A percentile compares a stretch with the other conserved stretches of the same genome.
phyloP scores from a whole-genome alignment of 2,888 invertebrate genomes.

The Xestia c-nigrum region DNA sequence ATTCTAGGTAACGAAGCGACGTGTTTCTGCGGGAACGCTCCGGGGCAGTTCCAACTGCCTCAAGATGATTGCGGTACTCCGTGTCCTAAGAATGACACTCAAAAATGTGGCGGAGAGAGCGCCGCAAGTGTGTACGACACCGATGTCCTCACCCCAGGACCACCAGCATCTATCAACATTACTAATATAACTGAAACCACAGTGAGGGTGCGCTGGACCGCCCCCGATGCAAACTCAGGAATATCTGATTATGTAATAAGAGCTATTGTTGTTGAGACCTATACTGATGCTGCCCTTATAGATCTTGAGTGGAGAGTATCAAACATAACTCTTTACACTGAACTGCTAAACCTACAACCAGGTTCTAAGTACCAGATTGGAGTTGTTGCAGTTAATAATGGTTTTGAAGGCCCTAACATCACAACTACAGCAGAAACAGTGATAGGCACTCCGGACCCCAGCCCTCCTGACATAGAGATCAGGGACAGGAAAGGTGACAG shows the following conservation, averaged over 20 bases:
- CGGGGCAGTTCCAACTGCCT: slow-evolving; percentile 85
- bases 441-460: slow-evolving; percentile 93
- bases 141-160: slow-evolving; percentile 92
- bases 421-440: slow-evolving; percentile 92
- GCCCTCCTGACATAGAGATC: slow-evolving; percentile 93
- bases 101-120: slow-evolving; percentile 92
- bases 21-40: slow-evolving; percentile 86
- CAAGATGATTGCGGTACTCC: slow-evolving; percentile 87
- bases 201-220: slow-evolving; percentile 90
- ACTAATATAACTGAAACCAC: slow-evolving; percentile 92
- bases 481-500: slow-evolving; percentile 91
- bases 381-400: slow-evolving; percentile 92
- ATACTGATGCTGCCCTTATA: slow-evolving; percentile 86
- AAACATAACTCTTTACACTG: slow-evolving; percentile 90
- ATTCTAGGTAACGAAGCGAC: slow-evolving; percentile 85
- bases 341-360: slow-evolving; percentile 92
- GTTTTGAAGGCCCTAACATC: slow-evolving; percentile 91
- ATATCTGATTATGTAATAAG: slow-evolving; percentile 90
- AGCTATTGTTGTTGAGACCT: slow-evolving; percentile 90
- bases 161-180: slow-evolving; percentile 92
- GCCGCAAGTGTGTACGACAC: slow-evolving; percentile 93
- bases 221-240: slow-evolving; percentile 88
- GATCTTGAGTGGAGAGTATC: slow-evolving; percentile 91
- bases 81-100: slow-evolving; percentile 91
- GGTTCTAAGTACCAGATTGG: slow-evolving; percentile 94